Evolutionary conservation across 2,888 invertebrate genomes (phyloP), one percentile per base, ranked within the genome.

Genomic region (Pecten maximus): DNA sequence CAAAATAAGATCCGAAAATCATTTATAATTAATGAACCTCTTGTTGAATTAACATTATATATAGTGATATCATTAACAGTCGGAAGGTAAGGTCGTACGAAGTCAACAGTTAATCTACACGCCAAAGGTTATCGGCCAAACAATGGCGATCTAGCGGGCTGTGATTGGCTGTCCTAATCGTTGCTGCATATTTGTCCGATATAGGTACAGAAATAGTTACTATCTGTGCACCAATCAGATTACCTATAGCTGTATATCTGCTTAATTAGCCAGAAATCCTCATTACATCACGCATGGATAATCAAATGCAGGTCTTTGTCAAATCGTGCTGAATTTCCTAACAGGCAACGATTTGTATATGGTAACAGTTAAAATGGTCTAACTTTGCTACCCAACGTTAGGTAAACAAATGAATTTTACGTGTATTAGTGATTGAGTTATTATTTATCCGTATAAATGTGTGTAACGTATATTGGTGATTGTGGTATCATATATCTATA

Each of bases 191-290:
- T 74, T 35, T 74, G 74, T 35, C 10, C 4, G 74, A 74, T 74
- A 74, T 28, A 74, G 74, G 74, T 74, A 74, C 74, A 8, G 23
- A 23, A 74, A 74, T 74, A 74, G 74, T 0, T 74, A 8, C 28
- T 35, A 74, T 74, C 74, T 35, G 35, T 74, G 74, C 74, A 74
- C 74, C 74, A 74, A 74, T 74, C 74, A 35, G 74, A 74, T 74
- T 35, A 74, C 0, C 28, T 28, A 3, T 35, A 23, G 15, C 74
- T 74, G 12, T 0, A 12, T 74, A 74, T 74, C 74, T 74, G 35
- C 35, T 74, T 74, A 74, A 74, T 74, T 74, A 74, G 74, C 35
- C 74, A 74, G 74, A 74, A 35, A 1, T 28, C 74, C 74, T 28
- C 74, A 74, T 74, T 74, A 74, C 28, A 35, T 35, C 23, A 8